Evolutionary conservation across 2,797 vertebrate genomes (phyloP).

Genomic region (Protonibea diacanthus): DNA sequence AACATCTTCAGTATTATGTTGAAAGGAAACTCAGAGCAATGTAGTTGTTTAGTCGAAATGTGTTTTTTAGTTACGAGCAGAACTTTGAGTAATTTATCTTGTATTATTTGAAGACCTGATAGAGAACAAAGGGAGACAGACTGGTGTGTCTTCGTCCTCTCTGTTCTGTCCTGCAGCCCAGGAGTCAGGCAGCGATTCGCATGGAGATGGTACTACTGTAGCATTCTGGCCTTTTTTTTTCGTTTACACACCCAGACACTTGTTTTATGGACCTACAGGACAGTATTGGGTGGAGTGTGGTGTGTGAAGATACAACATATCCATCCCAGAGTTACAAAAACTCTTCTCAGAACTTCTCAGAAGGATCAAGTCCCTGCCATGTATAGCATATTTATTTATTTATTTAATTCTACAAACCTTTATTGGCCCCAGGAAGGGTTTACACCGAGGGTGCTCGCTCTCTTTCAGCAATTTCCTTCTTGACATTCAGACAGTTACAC

Average conservation of each 20-base stretch:
- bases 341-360: slow-evolving; percentile 52
- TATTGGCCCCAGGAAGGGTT: slow-evolving; percentile 38
- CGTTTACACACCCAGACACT: slow-evolving; percentile 42
- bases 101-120: slow-evolving; percentile 39
- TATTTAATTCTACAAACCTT: slow-evolving; percentile 69
- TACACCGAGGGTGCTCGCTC: slow-evolving; percentile 32
- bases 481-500: slow-evolving; percentile 18
- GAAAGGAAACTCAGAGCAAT: slow-evolving; percentile 37
- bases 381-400: slow-evolving; percentile 84
- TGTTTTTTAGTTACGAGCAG: slow-evolving; percentile 49
- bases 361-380: slow-evolving; percentile 56
- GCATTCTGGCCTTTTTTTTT: slow-evolving; percentile 63
- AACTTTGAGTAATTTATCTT: slow-evolving; percentile 43
- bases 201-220: slow-evolving; percentile 75
- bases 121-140: slow-evolving; percentile 25
- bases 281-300: slow-evolving; percentile 29
- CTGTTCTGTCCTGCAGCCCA: slow-evolving; percentile 33
- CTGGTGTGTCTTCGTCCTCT: slow-evolving; percentile 27
- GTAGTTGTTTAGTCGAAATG: slow-evolving; percentile 47
- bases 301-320: slow-evolving; percentile 47
- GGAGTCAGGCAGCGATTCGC: slow-evolving; percentile 21
- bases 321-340: slow-evolving; percentile 37
- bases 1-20: slow-evolving; percentile 80
- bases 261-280: slow-evolving; percentile 66
- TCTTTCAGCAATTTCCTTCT: slow-evolving; percentile 16